Evolutionary conservation across 2,888 invertebrate genomes (phyloP), one percentile per base, ranked within the genome.

Genomic region (Torymus aiolomorphi): DNA sequence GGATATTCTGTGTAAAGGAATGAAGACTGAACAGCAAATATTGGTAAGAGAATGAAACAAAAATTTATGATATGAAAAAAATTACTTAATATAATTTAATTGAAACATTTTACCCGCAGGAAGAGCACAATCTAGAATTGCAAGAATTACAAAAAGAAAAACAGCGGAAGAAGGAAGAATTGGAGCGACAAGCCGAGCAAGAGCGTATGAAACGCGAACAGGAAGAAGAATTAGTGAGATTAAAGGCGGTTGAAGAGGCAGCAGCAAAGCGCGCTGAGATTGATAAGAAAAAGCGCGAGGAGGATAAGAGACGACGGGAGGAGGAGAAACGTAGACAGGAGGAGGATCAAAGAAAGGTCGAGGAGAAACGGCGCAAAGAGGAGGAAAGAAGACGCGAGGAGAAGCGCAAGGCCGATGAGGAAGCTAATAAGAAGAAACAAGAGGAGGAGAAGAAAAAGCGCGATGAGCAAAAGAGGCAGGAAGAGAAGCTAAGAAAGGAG

Each of bases 301-400:
- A 92, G 79, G 92, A 92, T 74, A 90, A 90, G 76, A 90, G 89
- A 85, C 87, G 90, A 83, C 90, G 89, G 77, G 89, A 91, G 82
- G 93, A 93, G 82, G 91, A 91, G n/a, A 92, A 92, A 81, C 91
- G 91, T 67, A 91, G 91, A 83, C 90, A 91, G 69, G 92, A 92
- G 80, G 93, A 93, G 81, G 92, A 92, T 76, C 89, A 89, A 59
- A 92, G 90, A 83, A 92, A 91, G 81, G 92, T 92, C 78, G 92
- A 92, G 80, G 92, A 93, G 78, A 91, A 91, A 84, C 90, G 91
- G 70, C 91, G 91, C 71, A 92, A 91, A 76, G 92, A 92, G 83
- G 89, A 92, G 70, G 92, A 89, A 76, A 91, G 88, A 88, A 92
- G 87, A 87, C 91, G 83, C 85, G 92, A 89, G 86, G 92, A 88